A percentile compares a stretch with the other conserved stretches of the same genome.
These are phyloP conservation scores for Ceuthmochares aereus DNA, from an alignment of 2,113 vertebrate genomes.

Conservation along the genomic window DNA sequence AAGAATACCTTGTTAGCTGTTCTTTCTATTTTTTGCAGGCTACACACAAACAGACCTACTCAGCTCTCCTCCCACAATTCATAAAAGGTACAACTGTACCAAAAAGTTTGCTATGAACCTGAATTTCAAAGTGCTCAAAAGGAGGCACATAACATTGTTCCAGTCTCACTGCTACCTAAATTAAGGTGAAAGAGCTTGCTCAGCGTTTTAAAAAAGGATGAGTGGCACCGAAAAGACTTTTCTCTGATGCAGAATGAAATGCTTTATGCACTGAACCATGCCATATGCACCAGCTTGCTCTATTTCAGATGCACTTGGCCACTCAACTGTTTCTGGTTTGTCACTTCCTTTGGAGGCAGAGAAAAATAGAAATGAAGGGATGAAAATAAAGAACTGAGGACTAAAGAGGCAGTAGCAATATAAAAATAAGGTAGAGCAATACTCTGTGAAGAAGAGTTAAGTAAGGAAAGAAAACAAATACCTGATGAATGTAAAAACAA, in stretches of 20 bases:
- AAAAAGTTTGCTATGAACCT: not conserved
- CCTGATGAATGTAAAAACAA: not conserved
- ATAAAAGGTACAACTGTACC: not conserved
- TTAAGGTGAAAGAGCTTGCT: not conserved
- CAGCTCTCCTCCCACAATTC: not conserved
- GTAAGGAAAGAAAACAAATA: not conserved
- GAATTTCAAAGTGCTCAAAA: not conserved
- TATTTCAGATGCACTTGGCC: constrained; percentile 31
- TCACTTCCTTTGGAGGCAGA: constrained; percentile 18
- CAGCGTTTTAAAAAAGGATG: not conserved
- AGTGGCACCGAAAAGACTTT: not conserved
- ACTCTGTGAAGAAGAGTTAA: not conserved
- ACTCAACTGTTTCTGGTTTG: constrained; percentile 44
- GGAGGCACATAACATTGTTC: not conserved
- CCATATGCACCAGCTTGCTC: not conserved
- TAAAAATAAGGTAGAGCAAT: not conserved
- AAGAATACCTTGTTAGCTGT: not conserved
- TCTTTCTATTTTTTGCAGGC: not conserved
- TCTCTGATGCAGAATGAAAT: not conserved
- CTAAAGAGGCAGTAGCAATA: not conserved
- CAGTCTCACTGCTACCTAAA: not conserved
- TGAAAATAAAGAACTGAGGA: not conserved
- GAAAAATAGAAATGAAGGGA: not conserved
- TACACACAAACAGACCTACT: not conserved
- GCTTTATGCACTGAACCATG: constrained; percentile 8